Conservation (phyloP, 2,113 vertebrate species). For the Phoxinus phoxinus region DNA sequence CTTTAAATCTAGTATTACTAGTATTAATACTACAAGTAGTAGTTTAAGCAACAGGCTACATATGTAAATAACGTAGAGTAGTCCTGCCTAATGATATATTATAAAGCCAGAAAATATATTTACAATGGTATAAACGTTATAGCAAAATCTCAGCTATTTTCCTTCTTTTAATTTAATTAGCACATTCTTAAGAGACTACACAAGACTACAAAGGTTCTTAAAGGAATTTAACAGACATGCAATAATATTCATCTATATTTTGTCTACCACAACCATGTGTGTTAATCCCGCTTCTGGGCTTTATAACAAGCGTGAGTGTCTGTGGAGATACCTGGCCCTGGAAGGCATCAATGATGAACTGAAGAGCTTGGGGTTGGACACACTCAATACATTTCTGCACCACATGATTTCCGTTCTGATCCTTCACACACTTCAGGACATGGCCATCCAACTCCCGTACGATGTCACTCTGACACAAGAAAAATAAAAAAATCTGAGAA, state of each 20-base stretch:
- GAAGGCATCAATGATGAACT: constrained; percentile 99
- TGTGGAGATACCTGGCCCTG: constrained; percentile 86
- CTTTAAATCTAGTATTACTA: neutral
- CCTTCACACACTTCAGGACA: constrained; percentile 97
- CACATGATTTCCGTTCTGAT: constrained; percentile 98
- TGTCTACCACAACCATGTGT: neutral
- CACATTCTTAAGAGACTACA: neutral
- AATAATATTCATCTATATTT: neutral
- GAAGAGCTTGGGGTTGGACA: constrained; percentile 96
- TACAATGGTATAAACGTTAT: neutral
- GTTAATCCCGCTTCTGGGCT: constrained; percentile 16
- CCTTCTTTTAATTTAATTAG: neutral
- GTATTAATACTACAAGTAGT: neutral
- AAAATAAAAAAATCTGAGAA: constrained; percentile 14
- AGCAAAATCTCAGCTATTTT: neutral
- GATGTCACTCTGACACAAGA: constrained; percentile 88
- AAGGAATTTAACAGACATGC: constrained; percentile 1
- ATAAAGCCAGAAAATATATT: neutral
- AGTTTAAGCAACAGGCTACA: neutral
- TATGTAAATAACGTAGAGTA: neutral
- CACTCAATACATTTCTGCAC: constrained; percentile 99
- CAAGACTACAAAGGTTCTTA: neutral
- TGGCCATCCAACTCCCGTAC: constrained; percentile 97
- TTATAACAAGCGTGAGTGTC: constrained; percentile 3
- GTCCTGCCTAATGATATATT: neutral